phyloP scores from a whole-genome alignment of 2,113 vertebrate species.

The Pampusana beccarii region DNA sequence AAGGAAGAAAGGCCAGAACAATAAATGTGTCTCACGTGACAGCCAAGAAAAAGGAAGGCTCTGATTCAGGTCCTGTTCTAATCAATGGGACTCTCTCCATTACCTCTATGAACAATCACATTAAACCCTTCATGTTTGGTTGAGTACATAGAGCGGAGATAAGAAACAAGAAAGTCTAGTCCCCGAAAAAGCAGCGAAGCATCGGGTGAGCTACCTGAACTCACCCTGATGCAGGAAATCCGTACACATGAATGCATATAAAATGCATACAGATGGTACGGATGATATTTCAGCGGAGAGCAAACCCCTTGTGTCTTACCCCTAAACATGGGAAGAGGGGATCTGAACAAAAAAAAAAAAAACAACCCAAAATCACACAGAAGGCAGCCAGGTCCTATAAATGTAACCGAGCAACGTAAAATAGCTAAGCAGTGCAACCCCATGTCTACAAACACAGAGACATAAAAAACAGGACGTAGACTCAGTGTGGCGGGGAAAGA shows the following conservation, averaged over 20 bases:
- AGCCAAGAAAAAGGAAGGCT: slow-evolving; percentile 46
- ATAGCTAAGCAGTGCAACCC: neutral
- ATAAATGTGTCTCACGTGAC: slow-evolving; percentile 62
- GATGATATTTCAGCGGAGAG: neutral
- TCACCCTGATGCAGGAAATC: neutral
- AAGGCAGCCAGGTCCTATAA: neutral
- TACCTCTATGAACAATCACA: slow-evolving; percentile 32
- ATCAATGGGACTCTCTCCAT: neutral
- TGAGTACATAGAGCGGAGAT: slow-evolving; percentile 56
- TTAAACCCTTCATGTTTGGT: neutral
- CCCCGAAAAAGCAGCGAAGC: slow-evolving; percentile 50
- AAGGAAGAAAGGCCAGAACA: neutral
- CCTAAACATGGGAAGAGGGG: neutral
- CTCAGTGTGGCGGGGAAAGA: neutral
- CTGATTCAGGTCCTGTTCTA: slow-evolving; percentile 31
- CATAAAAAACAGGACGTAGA: neutral
- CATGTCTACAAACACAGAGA: neutral
- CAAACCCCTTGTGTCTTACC: neutral
- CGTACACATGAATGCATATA: neutral
- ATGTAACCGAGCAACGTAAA: neutral
- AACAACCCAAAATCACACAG: neutral
- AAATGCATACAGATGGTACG: neutral
- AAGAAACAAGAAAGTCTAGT: slow-evolving; percentile 55
- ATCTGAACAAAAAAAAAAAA: neutral
- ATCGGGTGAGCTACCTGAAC: slow-evolving; percentile 39